A percentile compares a stretch with the other conserved stretches of the same genome.
Evolutionary conservation across 1,140 invertebrate species (phyloP).

Genomic region (Galendromus occidentalis): DNA sequence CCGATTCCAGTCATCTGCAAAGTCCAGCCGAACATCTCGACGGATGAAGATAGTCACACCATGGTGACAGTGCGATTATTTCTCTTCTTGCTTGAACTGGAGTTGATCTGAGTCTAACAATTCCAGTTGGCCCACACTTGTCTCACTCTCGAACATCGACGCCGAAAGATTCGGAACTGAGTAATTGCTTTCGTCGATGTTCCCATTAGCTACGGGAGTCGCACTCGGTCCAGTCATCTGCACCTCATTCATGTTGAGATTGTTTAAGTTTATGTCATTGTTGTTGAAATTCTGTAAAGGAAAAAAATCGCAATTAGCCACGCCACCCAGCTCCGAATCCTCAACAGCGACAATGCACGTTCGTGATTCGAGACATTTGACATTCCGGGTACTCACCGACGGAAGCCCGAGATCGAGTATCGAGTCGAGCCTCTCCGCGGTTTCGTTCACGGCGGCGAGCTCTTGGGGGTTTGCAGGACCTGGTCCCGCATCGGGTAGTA

Average conservation of each 20-base stretch:
- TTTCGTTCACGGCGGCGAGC: neutral
- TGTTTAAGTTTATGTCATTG: neutral
- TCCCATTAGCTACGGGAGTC: neutral
- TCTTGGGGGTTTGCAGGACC: neutral
- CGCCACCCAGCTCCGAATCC: too few relatives aligned
- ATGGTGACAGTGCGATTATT: neutral
- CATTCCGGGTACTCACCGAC: too few relatives aligned
- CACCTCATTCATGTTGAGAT: neutral
- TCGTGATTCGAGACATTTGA: too few relatives aligned
- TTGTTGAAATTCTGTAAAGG: neutral
- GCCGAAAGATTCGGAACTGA: neutral
- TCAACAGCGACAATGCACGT: too few relatives aligned
- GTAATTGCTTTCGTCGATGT: neutral
- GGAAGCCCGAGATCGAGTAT: too few relatives aligned
- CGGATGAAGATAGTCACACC: too few relatives aligned
- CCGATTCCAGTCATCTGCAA: too few relatives aligned
- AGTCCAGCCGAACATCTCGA: too few relatives aligned
- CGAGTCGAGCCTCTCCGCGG: neutral
- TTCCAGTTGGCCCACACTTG: neutral
- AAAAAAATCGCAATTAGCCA: neutral
- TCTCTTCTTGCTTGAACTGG: neutral
- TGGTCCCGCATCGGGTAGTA: neutral
- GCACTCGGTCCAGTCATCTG: constrained; percentile 3
- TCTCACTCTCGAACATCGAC: constrained; percentile 5
- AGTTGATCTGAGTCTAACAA: neutral